These are phyloP conservation scores for Paralichthys olivaceus DNA, from an alignment of 2,113 vertebrate genomes.

Conservation along the genomic window DNA sequence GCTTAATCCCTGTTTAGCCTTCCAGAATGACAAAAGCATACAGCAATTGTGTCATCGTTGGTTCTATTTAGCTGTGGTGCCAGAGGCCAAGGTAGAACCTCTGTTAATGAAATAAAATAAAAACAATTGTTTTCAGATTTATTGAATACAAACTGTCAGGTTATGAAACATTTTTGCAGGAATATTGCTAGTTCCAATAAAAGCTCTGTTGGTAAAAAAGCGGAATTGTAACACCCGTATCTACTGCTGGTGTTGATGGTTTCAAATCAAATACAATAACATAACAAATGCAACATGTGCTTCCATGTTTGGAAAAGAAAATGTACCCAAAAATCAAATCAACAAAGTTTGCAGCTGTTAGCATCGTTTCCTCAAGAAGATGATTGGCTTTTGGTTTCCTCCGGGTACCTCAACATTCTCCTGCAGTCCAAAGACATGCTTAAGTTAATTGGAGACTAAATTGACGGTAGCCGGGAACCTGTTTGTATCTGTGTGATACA, in stretches of 20 bases:
- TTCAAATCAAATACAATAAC: too few species aligned
- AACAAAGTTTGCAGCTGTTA: too few species aligned
- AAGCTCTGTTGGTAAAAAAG: neutral
- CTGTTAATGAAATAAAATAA: slow-evolving; percentile 8
- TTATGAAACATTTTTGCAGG: neutral
- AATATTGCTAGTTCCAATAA: neutral
- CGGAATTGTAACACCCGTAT: neutral
- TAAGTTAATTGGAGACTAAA: too few species aligned
- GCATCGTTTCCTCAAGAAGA: too few species aligned
- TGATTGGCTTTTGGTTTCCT: too few species aligned
- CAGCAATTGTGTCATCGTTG: slow-evolving; percentile 19
- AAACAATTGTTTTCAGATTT: slow-evolving; percentile 5
- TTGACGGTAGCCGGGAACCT: too few species aligned
- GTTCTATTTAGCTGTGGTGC: slow-evolving; percentile 26
- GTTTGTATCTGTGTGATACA: too few species aligned
- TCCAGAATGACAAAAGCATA: slow-evolving; percentile 60
- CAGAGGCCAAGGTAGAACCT: slow-evolving; percentile 21
- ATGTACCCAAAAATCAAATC: too few species aligned
- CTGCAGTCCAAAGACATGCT: too few species aligned
- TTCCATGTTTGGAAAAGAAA: neutral
- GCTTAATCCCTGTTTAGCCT: slow-evolving; percentile 62
- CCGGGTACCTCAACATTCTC: too few species aligned
- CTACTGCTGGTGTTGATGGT: too few species aligned
- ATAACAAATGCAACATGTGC: neutral
- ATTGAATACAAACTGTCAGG: neutral